phyloP scores from a whole-genome alignment of 2,797 vertebrate species.

The Cichlasoma orientale region DNA sequence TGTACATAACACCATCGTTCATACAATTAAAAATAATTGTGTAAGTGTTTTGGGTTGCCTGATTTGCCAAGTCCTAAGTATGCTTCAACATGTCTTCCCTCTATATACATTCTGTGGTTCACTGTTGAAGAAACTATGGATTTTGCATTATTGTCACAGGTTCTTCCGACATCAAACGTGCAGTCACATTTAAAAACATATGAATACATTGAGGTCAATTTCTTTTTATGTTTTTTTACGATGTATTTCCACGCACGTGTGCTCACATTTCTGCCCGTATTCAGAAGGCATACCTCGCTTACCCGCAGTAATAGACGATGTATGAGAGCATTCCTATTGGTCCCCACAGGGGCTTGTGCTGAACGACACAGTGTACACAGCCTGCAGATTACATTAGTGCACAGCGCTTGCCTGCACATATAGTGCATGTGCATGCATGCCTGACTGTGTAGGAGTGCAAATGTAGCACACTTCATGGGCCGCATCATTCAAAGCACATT shows the following conservation, averaged over 20 bases:
- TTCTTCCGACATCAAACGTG: background rate
- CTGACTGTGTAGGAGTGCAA: slow-evolving; percentile 48
- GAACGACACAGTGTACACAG: slow-evolving; percentile 36
- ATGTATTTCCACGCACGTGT: background rate
- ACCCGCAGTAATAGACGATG: slow-evolving; percentile 11
- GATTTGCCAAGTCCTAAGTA: background rate
- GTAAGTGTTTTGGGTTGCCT: background rate
- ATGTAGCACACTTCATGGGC: slow-evolving; percentile 63
- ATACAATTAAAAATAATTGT: too few species aligned
- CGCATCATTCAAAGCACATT: slow-evolving; percentile 47
- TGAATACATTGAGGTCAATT: background rate
- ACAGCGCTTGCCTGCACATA: slow-evolving; percentile 16
- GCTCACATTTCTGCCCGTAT: background rate
- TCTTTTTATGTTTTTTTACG: background rate
- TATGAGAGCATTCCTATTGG: slow-evolving; percentile 12
- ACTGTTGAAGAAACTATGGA: background rate
- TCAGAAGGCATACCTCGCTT: slow-evolving; percentile 8
- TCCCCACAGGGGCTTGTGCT: slow-evolving; percentile 12
- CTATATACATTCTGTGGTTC: background rate
- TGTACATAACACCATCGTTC: too few species aligned
- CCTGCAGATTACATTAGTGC: slow-evolving; percentile 53
- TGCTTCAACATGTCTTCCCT: background rate
- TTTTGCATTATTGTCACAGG: background rate
- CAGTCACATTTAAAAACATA: background rate
- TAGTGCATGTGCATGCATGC: background rate